A percentile compares a stretch with the other conserved stretches of the same genome.
phyloP scores from a whole-genome alignment of 2,888 invertebrate genomes.

The Periphyllus acericola region DNA sequence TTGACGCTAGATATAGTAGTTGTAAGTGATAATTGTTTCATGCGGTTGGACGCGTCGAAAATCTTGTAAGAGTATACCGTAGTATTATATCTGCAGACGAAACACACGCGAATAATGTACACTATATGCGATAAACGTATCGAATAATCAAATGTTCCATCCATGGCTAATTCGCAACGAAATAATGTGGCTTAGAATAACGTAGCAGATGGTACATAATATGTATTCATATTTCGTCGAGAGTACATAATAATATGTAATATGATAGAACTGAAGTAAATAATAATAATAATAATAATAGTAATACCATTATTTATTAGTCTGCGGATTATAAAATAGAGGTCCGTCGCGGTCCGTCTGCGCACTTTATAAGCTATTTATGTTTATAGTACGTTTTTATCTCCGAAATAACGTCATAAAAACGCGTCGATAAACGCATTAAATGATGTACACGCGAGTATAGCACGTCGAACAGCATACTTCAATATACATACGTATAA shows the following conservation, averaged over 20 bases:
- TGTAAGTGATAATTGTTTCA: too few species aligned
- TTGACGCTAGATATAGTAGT: too few species aligned
- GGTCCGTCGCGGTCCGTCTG: neutral
- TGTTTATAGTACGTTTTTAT: neutral
- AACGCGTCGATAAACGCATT: slow-evolving; percentile 10
- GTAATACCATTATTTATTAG: neutral
- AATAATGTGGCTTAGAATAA: neutral
- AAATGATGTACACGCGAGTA: neutral
- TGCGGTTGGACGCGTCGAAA: too few species aligned
- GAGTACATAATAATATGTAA: neutral
- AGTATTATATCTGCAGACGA: too few species aligned
- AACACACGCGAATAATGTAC: too few species aligned
- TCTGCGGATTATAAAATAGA: neutral
- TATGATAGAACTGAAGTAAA: neutral
- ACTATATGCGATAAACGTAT: too few species aligned
- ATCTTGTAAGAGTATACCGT: neutral
- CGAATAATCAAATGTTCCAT: too few species aligned
- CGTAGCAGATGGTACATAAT: neutral
- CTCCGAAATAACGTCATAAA: neutral
- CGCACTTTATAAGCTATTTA: neutral
- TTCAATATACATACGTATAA: neutral
- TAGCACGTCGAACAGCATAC: neutral
- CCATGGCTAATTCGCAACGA: too few species aligned
- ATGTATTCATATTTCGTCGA: too few species aligned
- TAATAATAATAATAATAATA: neutral